Conservation (phyloP, 2,888 invertebrate genomes). For the Coenonympha arcania region DNA sequence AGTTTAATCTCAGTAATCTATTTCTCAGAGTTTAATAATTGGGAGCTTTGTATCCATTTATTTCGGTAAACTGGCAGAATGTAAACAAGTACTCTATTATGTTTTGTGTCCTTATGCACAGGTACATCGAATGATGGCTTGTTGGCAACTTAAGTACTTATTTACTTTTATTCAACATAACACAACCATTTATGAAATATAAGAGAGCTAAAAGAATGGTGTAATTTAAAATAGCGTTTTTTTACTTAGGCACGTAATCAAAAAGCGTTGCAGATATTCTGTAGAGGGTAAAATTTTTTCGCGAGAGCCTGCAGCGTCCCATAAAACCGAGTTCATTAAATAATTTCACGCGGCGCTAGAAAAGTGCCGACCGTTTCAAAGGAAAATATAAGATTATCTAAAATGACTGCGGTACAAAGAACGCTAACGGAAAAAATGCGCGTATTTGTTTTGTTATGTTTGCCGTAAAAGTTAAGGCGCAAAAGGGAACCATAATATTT, state of each 20-base stretch:
- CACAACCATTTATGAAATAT: too few species aligned
- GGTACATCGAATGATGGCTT: too few species aligned
- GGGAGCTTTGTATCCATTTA: too few species aligned
- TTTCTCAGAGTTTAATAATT: conserved; percentile 4
- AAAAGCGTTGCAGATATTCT: conserved; percentile 6
- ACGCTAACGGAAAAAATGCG: conserved; percentile 4
- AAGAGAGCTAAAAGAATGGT: too few species aligned
- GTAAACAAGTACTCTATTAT: too few species aligned
- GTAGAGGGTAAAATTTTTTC: conserved; percentile 14
- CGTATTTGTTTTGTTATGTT: conserved; percentile 6
- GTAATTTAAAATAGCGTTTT: too few species aligned
- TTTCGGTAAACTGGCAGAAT: too few species aligned
- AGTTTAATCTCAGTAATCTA: conserved; percentile 9
- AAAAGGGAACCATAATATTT: not conserved
- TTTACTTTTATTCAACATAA: too few species aligned
- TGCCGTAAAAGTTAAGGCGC: conserved; percentile 4
- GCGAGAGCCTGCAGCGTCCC: conserved; percentile 17
- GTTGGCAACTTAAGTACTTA: too few species aligned
- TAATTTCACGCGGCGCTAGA: conserved; percentile 23
- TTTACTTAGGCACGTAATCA: too few species aligned
- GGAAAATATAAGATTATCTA: conserved; percentile 17
- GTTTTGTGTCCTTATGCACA: too few species aligned
- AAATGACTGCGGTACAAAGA: conserved; percentile 4
- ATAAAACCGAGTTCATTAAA: conserved; percentile 23
- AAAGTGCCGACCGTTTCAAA: conserved; percentile 15